These are phyloP conservation scores for Eulemur mongoz DNA, from an alignment of 2,797 vertebrate species.

Conservation along the genomic window DNA sequence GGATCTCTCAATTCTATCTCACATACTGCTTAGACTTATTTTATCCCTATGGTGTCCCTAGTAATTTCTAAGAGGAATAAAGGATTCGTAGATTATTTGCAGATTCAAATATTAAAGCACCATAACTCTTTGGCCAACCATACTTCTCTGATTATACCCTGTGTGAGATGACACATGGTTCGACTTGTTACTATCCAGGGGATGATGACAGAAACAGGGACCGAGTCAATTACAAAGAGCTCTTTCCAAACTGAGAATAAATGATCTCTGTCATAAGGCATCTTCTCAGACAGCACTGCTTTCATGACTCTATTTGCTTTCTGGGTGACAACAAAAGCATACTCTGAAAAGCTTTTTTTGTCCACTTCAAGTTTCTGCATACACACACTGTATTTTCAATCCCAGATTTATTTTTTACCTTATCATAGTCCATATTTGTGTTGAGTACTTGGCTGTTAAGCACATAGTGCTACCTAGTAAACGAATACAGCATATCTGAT, in stretches of 20 bases:
- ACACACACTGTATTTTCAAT: neutral
- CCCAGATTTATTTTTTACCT: neutral
- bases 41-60: neutral
- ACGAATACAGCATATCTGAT: neutral
- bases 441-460: neutral
- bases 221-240: conserved; percentile 11
- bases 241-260: conserved; percentile 10
- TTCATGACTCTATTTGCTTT: neutral
- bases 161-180: neutral
- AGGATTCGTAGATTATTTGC: neutral
- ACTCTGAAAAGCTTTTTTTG: neutral
- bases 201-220: neutral
- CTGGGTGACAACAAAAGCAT: neutral
- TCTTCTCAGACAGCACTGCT: neutral
- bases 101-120: conserved; percentile 26
- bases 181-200: neutral
- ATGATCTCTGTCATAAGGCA: neutral
- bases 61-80: neutral
- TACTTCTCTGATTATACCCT: neutral
- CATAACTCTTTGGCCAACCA: neutral
- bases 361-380: neutral
- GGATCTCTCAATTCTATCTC: neutral
- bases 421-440: neutral
- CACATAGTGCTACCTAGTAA: neutral
- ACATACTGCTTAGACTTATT: neutral